These are phyloP conservation scores for Pollenia angustigena DNA, from an alignment of 2,888 invertebrate species.

Conservation along the genomic window DNA sequence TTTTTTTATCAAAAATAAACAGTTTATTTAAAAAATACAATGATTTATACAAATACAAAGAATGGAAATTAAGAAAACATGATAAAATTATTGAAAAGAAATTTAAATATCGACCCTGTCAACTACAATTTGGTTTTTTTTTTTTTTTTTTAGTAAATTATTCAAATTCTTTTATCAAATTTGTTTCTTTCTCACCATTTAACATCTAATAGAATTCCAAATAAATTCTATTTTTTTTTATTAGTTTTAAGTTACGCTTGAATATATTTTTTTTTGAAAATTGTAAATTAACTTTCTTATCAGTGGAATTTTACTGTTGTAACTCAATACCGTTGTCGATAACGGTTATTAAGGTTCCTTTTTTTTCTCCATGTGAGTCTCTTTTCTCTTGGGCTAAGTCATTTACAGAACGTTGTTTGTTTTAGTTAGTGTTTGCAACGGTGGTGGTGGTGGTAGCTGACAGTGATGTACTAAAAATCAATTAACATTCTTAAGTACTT, in stretches of 20 bases:
- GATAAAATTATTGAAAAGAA: conserved; percentile 2
- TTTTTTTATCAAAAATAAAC: not conserved
- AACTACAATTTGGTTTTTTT: not conserved
- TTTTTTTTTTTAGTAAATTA: not conserved
- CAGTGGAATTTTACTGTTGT: conserved; percentile 29
- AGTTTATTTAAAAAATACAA: conserved; percentile 6
- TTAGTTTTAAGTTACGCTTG: conserved; percentile 23
- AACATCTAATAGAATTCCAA: conserved; percentile 17
- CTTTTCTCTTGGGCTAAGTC: not conserved
- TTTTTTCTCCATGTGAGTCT: not conserved
- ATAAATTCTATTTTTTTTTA: conserved; percentile 26
- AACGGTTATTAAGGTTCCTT: not conserved
- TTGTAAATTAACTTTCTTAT: conserved; percentile 29
- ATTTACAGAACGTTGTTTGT: not conserved
- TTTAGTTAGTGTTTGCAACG: not conserved
- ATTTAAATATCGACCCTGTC: conserved; percentile 27
- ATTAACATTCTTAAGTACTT: conserved; percentile 38
- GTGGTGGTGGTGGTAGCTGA: not conserved
- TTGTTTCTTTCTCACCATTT: conserved; percentile 47
- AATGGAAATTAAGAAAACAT: not conserved
- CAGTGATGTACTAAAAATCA: conserved; percentile 37
- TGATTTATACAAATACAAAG: not conserved
- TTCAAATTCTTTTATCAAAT: conserved; percentile 7
- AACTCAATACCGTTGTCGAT: conserved; percentile 19
- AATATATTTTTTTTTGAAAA: not conserved